Evolutionary conservation across 2,797 vertebrate species (phyloP), one percentile per base, ranked within the genome.

Genomic region (Rhinatrema bivittatum): DNA sequence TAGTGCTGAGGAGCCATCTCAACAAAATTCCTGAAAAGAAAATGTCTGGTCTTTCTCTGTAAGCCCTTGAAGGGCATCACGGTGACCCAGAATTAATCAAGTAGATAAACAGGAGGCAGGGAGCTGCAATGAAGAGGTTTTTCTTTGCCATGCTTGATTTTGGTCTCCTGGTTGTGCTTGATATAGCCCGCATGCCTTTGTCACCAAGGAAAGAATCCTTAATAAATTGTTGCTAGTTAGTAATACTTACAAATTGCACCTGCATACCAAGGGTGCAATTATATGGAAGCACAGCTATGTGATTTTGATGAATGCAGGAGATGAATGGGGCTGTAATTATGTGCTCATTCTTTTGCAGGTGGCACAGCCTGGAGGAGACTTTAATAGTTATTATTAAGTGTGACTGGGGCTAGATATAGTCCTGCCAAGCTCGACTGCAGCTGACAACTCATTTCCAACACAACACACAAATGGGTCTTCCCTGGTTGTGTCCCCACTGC

Each of bases 381-480:
- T 30, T 38, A 25, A 55, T 46, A 24, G 36, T 64, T 62, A 41
- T 53, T 66, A 65, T 58, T 69, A 65, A 52, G 26, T 46, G 32
- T 25, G 42, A 54, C 19, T 33, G 39, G 37, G 39, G 48, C 22
- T 34, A 27, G 16, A 2, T 32, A 25, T 5, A 50, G 29, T 39
- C 35, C 45, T 17, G 32, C 46, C 42, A 22, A 47, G 32, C 40
- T 30, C 26, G 31, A 16, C 4, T 36, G 38, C 34, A 56, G 39
- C 38, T 46, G 44, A 39, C 52, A 11, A 3, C 17, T 31, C 26
- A 7, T 38, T 53, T 32, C 14, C 43, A 50, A 49, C 39, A 26
- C 9, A 42, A 32, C 15, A 13, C 3, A 24, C 42, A 32, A 30
- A 18, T 31, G 29, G 37, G 28, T 41, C 4, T 23, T 13, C 11